Evolutionary conservation across 2,797 vertebrate species (phyloP).

Genomic region (Acridotheres tristis): DNA sequence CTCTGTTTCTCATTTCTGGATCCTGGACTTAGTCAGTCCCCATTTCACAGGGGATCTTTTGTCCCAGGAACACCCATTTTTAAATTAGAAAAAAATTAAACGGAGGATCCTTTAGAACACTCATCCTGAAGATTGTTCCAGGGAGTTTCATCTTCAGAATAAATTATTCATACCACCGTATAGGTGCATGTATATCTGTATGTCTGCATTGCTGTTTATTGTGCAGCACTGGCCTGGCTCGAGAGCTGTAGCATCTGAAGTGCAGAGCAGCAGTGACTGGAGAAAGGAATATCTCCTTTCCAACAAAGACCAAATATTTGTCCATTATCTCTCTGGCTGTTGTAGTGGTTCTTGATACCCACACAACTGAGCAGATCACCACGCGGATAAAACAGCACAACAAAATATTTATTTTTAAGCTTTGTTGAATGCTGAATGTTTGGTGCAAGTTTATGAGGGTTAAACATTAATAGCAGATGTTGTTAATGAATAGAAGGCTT

Average conservation of each 20-base stretch:
- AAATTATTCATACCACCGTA: not conserved
- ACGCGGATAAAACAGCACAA: not conserved
- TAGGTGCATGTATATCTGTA: not conserved
- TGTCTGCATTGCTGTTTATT: not conserved
- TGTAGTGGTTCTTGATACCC: not conserved
- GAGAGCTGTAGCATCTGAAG: not conserved
- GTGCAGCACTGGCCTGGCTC: not conserved
- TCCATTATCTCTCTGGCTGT: not conserved
- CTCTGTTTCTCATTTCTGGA: conserved; percentile 44
- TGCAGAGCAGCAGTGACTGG: not conserved
- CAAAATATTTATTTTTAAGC: conserved; percentile 67
- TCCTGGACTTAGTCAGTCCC: not conserved
- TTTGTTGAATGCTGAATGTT: conserved; percentile 47
- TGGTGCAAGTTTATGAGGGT: conserved; percentile 68
- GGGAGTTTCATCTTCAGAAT: not conserved
- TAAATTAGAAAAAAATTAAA: not conserved
- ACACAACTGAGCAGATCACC: not conserved
- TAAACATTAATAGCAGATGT: conserved; percentile 67
- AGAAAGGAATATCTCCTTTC: conserved; percentile 15
- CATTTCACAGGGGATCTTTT: not conserved
- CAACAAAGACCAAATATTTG: conserved; percentile 13
- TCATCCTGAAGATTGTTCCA: not conserved
- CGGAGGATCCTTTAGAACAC: not conserved
- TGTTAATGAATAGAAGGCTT: conserved; percentile 68
- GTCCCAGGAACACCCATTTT: not conserved